Evolutionary conservation across 2,888 invertebrate species (phyloP).

Genomic region (Euphydryas editha): DNA sequence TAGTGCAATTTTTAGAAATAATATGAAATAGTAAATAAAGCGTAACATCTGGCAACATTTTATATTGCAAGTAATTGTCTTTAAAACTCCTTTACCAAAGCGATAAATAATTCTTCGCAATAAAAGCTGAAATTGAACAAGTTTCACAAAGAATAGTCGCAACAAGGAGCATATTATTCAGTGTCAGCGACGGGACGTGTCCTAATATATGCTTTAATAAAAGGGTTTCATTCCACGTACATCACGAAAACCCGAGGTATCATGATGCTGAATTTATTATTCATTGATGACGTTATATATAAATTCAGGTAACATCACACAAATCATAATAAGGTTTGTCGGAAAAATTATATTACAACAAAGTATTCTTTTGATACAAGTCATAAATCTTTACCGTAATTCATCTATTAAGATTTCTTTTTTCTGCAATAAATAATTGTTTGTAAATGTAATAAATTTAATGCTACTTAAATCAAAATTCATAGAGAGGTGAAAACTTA

Average conservation of each 20-base stretch:
- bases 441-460: neutral
- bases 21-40: neutral
- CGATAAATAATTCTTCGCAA: slow-evolving; percentile 74
- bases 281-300: slow-evolving; percentile 72
- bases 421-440: neutral
- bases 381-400: neutral
- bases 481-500: too few species aligned
- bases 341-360: slow-evolving; percentile 48
- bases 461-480: too few species aligned
- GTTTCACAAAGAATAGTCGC: slow-evolving; percentile 70
- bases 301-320: slow-evolving; percentile 70
- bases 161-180: slow-evolving; percentile 80
- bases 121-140: slow-evolving; percentile 75
- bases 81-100: slow-evolving; percentile 32
- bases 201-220: slow-evolving; percentile 83
- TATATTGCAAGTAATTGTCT: slow-evolving; percentile 22
- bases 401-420: neutral
- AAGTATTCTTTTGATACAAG: neutral
- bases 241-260: slow-evolving; percentile 77
- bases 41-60: slow-evolving; percentile 15
- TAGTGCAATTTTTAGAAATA: neutral
- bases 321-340: slow-evolving; percentile 71
- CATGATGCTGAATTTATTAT: slow-evolving; percentile 81
- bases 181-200: slow-evolving; percentile 77
- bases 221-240: slow-evolving; percentile 80